Evolutionary conservation across 1,140 invertebrate species (phyloP).

Genomic region (Globodera ellingtonae): DNA sequence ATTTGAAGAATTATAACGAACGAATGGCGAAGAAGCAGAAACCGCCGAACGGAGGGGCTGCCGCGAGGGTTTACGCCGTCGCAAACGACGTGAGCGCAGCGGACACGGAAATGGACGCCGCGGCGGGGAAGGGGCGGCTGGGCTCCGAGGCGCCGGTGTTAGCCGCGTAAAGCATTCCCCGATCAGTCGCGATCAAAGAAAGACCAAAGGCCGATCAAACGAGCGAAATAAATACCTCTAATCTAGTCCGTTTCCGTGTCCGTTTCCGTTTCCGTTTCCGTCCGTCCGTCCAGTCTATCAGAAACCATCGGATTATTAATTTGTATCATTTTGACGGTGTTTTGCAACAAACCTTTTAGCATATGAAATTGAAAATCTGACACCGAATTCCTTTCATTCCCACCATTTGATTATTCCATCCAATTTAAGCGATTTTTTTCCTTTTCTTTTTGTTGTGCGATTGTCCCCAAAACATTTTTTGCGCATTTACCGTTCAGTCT

Average conservation of each 20-base stretch:
- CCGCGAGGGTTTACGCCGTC: not conserved
- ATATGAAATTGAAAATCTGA: not conserved
- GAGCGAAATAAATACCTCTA: conserved; percentile 47
- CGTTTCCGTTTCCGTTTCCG: conserved; percentile 55
- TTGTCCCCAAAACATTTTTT: too few relatives aligned
- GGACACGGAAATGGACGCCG: not conserved
- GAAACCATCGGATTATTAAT: not conserved
- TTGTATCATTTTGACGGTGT: not conserved
- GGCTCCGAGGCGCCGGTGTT: not conserved
- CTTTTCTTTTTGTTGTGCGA: too few relatives aligned
- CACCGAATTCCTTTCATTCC: not conserved
- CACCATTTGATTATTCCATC: not conserved
- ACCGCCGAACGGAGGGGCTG: not conserved
- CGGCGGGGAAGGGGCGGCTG: not conserved
- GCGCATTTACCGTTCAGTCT: not conserved
- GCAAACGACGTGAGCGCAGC: not conserved
- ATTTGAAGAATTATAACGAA: conserved; percentile 20
- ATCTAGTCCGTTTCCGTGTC: conserved; percentile 49
- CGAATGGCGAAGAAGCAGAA: conserved; percentile 7
- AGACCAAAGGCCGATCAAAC: conserved; percentile 48
- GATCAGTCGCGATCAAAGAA: too few relatives aligned
- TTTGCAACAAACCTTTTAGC: not conserved
- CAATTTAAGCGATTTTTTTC: too few relatives aligned
- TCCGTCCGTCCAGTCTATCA: conserved; percentile 30
- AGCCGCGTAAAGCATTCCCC: not conserved